Evolutionary conservation across 2,113 vertebrate species (phyloP).

Genomic region (Lepidothrix coronata): DNA sequence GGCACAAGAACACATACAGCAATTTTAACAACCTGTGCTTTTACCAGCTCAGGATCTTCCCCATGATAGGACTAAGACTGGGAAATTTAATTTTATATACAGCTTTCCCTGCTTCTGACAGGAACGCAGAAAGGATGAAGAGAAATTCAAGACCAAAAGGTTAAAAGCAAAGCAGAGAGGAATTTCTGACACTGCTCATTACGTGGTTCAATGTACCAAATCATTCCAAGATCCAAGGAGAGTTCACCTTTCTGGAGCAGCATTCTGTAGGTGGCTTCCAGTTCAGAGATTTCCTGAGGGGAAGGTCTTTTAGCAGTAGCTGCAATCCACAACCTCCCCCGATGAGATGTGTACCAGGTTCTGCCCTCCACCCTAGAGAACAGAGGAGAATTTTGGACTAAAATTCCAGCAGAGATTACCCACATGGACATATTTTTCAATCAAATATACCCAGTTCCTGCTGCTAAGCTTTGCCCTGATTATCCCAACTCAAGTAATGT

Average conservation of each 20-base stretch:
- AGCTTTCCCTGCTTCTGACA: background rate
- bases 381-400: background rate
- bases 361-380: slow-evolving; percentile 89
- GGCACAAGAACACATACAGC: background rate
- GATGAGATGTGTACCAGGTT: slow-evolving; percentile 93
- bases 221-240: background rate
- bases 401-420: background rate
- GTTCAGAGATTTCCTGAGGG: slow-evolving; percentile 86
- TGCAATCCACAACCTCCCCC: slow-evolving; percentile 95
- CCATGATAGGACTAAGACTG: background rate
- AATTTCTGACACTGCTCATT: background rate
- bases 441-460: background rate
- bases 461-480: background rate
- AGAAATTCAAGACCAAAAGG: background rate
- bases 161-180: background rate
- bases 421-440: background rate
- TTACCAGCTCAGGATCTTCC: background rate
- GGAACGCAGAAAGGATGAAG: background rate
- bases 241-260: slow-evolving; percentile 81
- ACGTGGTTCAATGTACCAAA: background rate
- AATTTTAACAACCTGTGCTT: background rate
- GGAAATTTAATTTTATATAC: background rate
- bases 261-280: slow-evolving; percentile 84
- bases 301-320: slow-evolving; percentile 90
- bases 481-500: background rate